A percentile compares a stretch with the other conserved stretches of the same genome.
phyloP scores from a whole-genome alignment of 2,113 vertebrate genomes.

The Puffinus mauretanicus region DNA sequence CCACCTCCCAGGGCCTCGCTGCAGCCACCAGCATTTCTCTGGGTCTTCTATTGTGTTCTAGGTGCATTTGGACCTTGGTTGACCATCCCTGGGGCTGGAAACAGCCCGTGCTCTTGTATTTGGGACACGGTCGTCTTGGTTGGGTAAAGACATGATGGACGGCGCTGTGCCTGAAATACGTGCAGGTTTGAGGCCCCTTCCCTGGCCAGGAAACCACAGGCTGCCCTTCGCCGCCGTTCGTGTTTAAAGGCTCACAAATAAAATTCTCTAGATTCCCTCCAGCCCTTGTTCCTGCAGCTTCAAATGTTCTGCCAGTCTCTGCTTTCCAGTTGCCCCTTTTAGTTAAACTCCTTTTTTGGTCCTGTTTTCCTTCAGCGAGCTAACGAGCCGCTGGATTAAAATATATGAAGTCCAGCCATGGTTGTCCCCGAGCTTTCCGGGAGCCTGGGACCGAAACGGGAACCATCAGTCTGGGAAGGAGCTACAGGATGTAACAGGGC shows the following conservation, averaged over 20 bases:
- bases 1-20: neutral
- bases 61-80: neutral
- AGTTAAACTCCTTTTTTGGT: slow-evolving; percentile 69
- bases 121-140: neutral
- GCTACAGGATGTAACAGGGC: neutral
- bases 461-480: slow-evolving; percentile 2
- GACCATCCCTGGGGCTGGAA: neutral
- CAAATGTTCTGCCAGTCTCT: slow-evolving; percentile 53
- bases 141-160: neutral
- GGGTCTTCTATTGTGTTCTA: neutral
- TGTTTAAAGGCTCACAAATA: slow-evolving; percentile 38
- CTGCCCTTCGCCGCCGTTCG: neutral
- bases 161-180: neutral
- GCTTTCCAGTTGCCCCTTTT: slow-evolving; percentile 64
- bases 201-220: neutral
- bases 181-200: neutral
- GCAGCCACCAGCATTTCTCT: neutral
- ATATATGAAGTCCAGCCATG: neutral
- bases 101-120: neutral
- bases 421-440: neutral
- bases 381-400: slow-evolving; percentile 1
- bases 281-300: slow-evolving; percentile 22
- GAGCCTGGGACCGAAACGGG: neutral
- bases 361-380: slow-evolving; percentile 48
- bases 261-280: slow-evolving; percentile 62